Evolutionary conservation across 2,797 vertebrate species (phyloP), one percentile per base, ranked within the genome.

Genomic region (Premnoplex brunnescens): DNA sequence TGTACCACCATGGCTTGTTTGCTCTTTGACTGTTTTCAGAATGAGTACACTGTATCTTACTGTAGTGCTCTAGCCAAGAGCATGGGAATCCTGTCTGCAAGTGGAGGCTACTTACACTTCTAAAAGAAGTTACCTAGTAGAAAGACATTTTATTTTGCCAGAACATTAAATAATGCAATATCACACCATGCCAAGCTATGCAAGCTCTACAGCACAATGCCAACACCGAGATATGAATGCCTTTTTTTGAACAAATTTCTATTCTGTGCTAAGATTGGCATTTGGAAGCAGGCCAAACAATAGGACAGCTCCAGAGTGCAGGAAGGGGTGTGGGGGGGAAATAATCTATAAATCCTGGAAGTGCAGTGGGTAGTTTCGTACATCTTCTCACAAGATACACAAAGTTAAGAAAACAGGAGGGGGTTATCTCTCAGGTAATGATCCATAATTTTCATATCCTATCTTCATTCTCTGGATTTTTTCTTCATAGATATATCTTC

Each of bases 1-100:
- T 6, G 5, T 37, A 44, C 19, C 1, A 1, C 34, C 6, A 16
- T 0, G 1, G 16, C 7, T 68, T 12, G 3, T 73, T 77, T 59
- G 37, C 7, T 14, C 16, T 56, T 28, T 64, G 52, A n/a, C 6
- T 23, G 4, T 46, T 91, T 78, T 77, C 15, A 78, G 7, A 63
- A 23, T 37, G 32, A 34, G 15, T 63, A 52, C 32, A 22, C 11
- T 71, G 7, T 6, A 18, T 46, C 32, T 22, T 46, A 36, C 27
- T 37, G 36, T 8, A 36, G 4, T 46, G 27, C 19, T 49, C 27
- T 37, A 46, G n/a, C 54, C 18, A 75, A 80, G 46, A 77, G 24
- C 46, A 37, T 15, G 18, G 39, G 36, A 90, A 72, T 69, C n/a
- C 24, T 56, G 4, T 54, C 39, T 76, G 15, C 28, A 59, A 52